phyloP scores from a whole-genome alignment of 2,797 vertebrate species.

The Dendrocincla tyrannina region DNA sequence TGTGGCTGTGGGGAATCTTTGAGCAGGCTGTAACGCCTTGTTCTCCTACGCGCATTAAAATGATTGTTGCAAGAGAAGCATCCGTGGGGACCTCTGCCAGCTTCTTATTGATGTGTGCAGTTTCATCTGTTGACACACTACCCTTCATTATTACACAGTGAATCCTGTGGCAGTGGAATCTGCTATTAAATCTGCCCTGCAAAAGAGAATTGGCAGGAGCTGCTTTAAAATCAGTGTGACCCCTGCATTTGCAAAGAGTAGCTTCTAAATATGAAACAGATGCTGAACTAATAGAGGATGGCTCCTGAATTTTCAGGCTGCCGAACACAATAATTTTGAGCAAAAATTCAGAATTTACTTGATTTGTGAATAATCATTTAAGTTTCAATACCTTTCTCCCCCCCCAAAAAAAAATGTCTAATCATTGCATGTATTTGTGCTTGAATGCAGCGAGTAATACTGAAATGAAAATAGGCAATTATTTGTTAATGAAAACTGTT shows the following conservation, averaged over 20 bases:
- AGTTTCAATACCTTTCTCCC: neutral
- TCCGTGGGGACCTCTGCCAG: constrained; percentile 38
- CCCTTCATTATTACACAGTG: constrained; percentile 34
- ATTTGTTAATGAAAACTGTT: neutral
- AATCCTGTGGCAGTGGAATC: constrained; percentile 51
- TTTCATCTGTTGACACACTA: constrained; percentile 54
- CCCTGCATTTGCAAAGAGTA: neutral
- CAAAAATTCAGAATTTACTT: neutral
- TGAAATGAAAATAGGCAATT: neutral
- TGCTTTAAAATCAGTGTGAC: constrained; percentile 22
- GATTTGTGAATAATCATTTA: neutral
- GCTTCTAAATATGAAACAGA: constrained; percentile 50
- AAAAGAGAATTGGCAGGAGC: constrained; percentile 27
- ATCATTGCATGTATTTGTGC: neutral
- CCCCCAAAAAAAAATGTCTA: neutral
- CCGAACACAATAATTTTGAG: neutral
- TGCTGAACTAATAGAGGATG: neutral
- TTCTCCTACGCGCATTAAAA: constrained; percentile 6
- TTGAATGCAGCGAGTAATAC: neutral
- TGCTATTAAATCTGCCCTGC: constrained; percentile 37
- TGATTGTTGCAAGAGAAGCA: constrained; percentile 18
- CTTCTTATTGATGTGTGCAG: constrained; percentile 58
- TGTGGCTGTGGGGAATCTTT: constrained; percentile 48
- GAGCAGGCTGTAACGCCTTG: constrained; percentile 30
- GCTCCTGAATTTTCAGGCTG: neutral